phyloP scores from a whole-genome alignment of 1,140 invertebrate species.

The Cryptotermes secundus region DNA sequence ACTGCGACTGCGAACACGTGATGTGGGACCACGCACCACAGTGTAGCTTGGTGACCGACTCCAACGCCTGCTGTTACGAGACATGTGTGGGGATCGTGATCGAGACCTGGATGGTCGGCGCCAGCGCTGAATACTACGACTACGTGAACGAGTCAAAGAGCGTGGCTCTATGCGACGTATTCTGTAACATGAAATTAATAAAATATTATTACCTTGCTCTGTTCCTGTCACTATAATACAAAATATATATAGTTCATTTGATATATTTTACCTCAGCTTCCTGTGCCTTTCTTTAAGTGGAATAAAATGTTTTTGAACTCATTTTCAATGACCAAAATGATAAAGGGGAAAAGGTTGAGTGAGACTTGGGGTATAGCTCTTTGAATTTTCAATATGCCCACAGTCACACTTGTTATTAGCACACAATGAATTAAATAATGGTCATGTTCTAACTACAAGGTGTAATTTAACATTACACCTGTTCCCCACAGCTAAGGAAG shows the following conservation, averaged over 20 bases:
- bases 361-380: no score
- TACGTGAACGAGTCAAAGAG: slow-evolving; percentile 48
- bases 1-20: slow-evolving; percentile 29
- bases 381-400: no score
- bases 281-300: no score
- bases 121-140: slow-evolving; percentile 48
- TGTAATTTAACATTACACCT: no score
- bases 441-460: no score
- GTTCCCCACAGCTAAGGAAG: no score
- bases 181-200: slow-evolving; percentile 25
- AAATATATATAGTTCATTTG: background rate
- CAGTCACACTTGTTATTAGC: no score
- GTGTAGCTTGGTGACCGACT: slow-evolving; percentile 34
- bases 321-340: no score
- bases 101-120: slow-evolving; percentile 47
- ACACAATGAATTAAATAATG: no score
- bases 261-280: no score
- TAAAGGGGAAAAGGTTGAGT: no score
- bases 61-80: slow-evolving; percentile 28
- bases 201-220: background rate
- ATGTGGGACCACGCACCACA: background rate
- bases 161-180: slow-evolving; percentile 29
- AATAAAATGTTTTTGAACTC: no score
- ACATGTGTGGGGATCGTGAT: slow-evolving; percentile 45
- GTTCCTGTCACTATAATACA: background rate